A percentile compares a stretch with the other conserved stretches of the same genome.
Conservation (phyloP, 2,113 vertebrate genomes). For the Hydrochoerus hydrochaeris region DNA sequence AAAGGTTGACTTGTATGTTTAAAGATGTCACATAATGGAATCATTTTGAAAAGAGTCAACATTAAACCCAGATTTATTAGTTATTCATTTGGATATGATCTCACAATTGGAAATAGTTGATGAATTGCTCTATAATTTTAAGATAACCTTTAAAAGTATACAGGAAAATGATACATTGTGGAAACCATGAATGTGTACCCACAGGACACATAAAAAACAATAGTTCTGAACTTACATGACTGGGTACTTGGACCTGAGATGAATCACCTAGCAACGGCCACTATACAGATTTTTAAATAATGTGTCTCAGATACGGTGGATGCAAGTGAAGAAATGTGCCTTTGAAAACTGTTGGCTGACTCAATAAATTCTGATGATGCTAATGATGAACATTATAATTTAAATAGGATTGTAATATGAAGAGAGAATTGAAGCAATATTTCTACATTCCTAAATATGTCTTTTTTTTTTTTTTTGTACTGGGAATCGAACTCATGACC, state of each 20-base stretch:
- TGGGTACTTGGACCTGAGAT: neutral
- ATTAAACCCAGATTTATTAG: constrained; percentile 38
- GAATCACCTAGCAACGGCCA: neutral
- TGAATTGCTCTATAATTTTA: neutral
- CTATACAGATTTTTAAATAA: neutral
- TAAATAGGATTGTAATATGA: neutral
- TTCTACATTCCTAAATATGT: neutral
- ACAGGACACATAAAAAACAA: neutral
- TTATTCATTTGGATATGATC: neutral
- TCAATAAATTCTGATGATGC: neutral
- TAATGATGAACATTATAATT: neutral
- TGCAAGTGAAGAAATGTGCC: neutral
- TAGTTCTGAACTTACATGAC: neutral
- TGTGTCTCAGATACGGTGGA: neutral
- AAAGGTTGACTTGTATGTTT: neutral
- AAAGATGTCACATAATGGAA: neutral
- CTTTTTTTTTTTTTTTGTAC: no score
- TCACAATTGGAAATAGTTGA: constrained; percentile 6
- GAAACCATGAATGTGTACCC: neutral
- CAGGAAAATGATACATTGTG: neutral
- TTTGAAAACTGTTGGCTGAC: neutral
- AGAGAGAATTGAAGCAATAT: neutral
- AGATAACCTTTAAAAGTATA: constrained; percentile 22
- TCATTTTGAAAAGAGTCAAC: constrained; percentile 37
- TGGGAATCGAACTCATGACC: no score